These are phyloP conservation scores for Bombylius major DNA, from an alignment of 2,888 invertebrate genomes.

Conservation along the genomic window DNA sequence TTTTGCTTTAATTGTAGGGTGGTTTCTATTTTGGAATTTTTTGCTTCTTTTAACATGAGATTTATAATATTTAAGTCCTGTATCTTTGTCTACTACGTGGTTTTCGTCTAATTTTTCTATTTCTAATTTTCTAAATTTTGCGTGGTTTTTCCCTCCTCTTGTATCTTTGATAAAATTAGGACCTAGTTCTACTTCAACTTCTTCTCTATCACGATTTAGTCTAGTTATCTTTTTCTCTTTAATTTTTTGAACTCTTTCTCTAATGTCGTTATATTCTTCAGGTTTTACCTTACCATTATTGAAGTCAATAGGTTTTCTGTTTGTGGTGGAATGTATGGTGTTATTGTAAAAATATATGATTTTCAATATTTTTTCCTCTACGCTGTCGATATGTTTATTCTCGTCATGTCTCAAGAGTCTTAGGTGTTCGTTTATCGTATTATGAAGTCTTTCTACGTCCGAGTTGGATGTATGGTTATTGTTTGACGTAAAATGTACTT, in stretches of 20 bases:
- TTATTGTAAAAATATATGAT: slow-evolving; percentile 12
- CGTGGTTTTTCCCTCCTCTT: slow-evolving; percentile 4
- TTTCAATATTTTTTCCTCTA: neutral
- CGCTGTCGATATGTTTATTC: slow-evolving; percentile 8
- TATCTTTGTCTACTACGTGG: slow-evolving; percentile 9
- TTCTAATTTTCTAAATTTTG: slow-evolving; percentile 13
- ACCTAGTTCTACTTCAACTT: neutral
- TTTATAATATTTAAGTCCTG: slow-evolving; percentile 13
- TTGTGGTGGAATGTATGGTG: neutral
- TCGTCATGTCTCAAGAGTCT: slow-evolving; percentile 14
- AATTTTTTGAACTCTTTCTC: neutral
- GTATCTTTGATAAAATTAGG: neutral
- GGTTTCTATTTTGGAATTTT: slow-evolving; percentile 11
- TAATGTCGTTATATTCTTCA: slow-evolving; percentile 10
- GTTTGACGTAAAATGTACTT: slow-evolving; percentile 13
- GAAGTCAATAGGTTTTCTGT: slow-evolving; percentile 12
- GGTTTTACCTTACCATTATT: slow-evolving; percentile 11
- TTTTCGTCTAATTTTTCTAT: slow-evolving; percentile 9
- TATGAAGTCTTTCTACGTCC: too few species aligned
- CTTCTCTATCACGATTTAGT: slow-evolving; percentile 4
- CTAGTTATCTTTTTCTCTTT: too few species aligned
- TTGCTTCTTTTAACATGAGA: slow-evolving; percentile 11
- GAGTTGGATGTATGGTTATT: slow-evolving; percentile 13
- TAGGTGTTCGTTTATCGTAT: slow-evolving; percentile 11
- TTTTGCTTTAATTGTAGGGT: slow-evolving; percentile 5